Evolutionary conservation across 2,888 invertebrate species (phyloP).

Genomic region (Athalia circularis): DNA sequence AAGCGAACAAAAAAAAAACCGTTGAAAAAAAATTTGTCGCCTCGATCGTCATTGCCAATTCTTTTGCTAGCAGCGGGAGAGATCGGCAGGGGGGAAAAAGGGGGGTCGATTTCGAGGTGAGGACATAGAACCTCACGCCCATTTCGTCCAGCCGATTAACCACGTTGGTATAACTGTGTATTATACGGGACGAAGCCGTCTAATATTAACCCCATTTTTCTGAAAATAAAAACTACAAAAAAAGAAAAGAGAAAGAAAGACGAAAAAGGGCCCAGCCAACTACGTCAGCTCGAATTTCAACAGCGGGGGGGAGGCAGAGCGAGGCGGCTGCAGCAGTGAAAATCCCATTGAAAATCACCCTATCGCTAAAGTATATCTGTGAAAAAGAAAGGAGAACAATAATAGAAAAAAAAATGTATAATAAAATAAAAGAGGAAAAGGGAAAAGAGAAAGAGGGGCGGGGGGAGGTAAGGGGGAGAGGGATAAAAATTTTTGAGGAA

Average conservation of each 20-base stretch:
- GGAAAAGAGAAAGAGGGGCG: slow-evolving; percentile 2
- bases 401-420: not conserved
- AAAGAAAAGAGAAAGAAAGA: slow-evolving; percentile 46
- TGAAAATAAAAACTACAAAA: slow-evolving; percentile 49
- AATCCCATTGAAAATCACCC: slow-evolving; percentile 57
- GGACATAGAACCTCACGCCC: slow-evolving; percentile 50
- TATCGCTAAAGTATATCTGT: slow-evolving; percentile 55
- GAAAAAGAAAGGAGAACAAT: slow-evolving; percentile 45
- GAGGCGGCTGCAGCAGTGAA: slow-evolving; percentile 54
- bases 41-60: slow-evolving; percentile 17
- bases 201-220: slow-evolving; percentile 55
- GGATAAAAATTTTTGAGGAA: slow-evolving; percentile 16
- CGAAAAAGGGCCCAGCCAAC: slow-evolving; percentile 41
- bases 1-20: slow-evolving; percentile 45
- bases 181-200: slow-evolving; percentile 46
- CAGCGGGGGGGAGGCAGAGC: slow-evolving; percentile 31
- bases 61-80: slow-evolving; percentile 1
- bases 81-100: not conserved
- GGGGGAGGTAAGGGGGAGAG: too few species aligned
- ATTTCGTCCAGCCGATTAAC: slow-evolving; percentile 36
- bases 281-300: slow-evolving; percentile 21
- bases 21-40: slow-evolving; percentile 49
- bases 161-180: slow-evolving; percentile 11
- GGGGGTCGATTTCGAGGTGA: slow-evolving; percentile 17
- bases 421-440: not conserved